phyloP scores from a whole-genome alignment of 2,113 vertebrate species.

The Hippoglossus stenolepis region DNA sequence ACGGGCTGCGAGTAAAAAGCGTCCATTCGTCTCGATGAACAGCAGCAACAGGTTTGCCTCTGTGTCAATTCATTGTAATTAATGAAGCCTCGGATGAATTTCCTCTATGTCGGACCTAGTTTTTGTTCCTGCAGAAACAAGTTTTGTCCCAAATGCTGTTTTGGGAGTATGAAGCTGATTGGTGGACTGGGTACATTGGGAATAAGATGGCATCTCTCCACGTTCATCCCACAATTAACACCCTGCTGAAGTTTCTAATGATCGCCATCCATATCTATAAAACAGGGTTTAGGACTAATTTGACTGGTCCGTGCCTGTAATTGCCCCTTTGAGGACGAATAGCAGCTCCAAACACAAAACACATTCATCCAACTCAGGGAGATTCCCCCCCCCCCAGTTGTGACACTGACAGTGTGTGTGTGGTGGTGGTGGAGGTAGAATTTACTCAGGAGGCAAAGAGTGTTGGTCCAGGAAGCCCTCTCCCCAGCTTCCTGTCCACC shows the following conservation, averaged over 20 bases:
- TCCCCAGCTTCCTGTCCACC: constrained; percentile 23
- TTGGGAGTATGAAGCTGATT: not conserved
- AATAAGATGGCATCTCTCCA: constrained; percentile 15
- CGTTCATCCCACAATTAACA: constrained; percentile 29
- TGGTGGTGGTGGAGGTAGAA: not conserved
- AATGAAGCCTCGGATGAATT: not conserved
- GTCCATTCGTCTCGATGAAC: too few relatives aligned
- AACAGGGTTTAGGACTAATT: constrained; percentile 28
- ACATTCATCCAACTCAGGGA: constrained; percentile 50
- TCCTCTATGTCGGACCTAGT: not conserved
- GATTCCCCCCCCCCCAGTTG: constrained; percentile 9
- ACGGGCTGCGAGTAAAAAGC: too few relatives aligned
- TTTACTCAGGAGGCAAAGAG: too few relatives aligned
- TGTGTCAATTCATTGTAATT: too few relatives aligned
- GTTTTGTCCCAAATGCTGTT: not conserved
- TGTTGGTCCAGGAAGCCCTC: not conserved
- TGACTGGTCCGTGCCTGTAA: constrained; percentile 39
- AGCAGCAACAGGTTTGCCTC: too few relatives aligned
- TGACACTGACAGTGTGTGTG: constrained; percentile 12
- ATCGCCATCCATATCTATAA: constrained; percentile 64
- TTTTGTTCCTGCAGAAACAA: not conserved
- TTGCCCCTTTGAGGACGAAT: constrained; percentile 38
- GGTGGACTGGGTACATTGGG: not conserved
- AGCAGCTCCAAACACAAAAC: constrained; percentile 31
- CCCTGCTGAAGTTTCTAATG: constrained; percentile 49